phyloP scores from a whole-genome alignment of 1,140 invertebrate genomes.

The Temnothorax nylanderi region DNA sequence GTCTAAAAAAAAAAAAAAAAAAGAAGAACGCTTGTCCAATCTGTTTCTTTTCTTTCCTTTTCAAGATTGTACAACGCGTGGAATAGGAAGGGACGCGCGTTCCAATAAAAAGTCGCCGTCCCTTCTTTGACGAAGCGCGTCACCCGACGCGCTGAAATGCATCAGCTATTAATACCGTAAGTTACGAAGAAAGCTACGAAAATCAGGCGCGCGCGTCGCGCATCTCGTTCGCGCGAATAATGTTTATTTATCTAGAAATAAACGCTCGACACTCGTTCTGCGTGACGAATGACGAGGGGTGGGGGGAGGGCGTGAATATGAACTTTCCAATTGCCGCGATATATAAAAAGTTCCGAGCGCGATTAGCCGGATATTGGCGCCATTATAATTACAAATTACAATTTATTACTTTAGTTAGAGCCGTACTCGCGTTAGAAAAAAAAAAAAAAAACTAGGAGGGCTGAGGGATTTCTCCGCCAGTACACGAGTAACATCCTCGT shows the following conservation, averaged over 20 bases:
- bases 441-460: conserved; percentile 27
- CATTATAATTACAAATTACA: conserved; percentile 75
- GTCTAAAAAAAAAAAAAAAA: neutral
- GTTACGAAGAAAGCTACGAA: conserved; percentile 39
- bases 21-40: neutral
- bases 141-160: conserved; percentile 15
- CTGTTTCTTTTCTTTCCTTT: neutral
- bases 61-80: neutral
- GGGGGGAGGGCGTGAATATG: neutral
- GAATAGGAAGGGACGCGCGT: conserved; percentile 30
- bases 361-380: conserved; percentile 9
- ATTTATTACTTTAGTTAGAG: conserved; percentile 12
- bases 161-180: conserved; percentile 46
- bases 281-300: neutral
- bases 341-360: conserved; percentile 19
- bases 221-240: conserved; percentile 24
- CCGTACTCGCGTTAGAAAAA: conserved; percentile 23
- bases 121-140: neutral
- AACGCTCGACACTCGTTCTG: conserved; percentile 27
- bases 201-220: conserved; percentile 6
- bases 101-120: neutral
- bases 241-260: conserved; percentile 23
- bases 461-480: neutral
- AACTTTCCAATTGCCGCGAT: conserved; percentile 7
- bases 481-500: conserved; percentile 31